phyloP scores from a whole-genome alignment of 2,113 vertebrate genomes.

The Copsychus sechellarum region DNA sequence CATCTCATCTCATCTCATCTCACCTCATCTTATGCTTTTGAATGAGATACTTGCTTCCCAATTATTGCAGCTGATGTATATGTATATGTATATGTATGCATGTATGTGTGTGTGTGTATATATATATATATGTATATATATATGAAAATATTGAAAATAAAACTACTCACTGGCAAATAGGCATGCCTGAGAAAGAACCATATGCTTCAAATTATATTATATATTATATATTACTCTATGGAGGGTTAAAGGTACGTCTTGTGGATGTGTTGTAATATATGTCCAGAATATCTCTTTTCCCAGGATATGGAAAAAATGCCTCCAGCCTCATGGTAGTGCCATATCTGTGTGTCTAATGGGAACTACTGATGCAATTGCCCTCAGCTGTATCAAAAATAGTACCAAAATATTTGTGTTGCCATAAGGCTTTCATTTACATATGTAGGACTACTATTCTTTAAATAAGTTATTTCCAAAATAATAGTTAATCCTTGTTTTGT shows the following conservation, averaged over 20 bases:
- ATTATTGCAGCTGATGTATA: neutral
- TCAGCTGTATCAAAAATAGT: neutral
- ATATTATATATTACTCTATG: neutral
- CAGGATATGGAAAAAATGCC: neutral
- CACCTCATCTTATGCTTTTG: neutral
- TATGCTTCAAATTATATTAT: neutral
- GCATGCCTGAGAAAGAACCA: neutral
- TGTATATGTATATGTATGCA: neutral
- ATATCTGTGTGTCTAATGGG: neutral
- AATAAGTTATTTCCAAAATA: neutral
- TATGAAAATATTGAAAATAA: neutral
- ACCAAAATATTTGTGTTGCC: neutral
- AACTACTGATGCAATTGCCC: neutral
- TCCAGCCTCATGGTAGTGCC: neutral
- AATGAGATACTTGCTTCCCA: neutral
- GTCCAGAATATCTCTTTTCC: neutral
- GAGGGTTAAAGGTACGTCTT: neutral
- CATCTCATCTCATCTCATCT: neutral
- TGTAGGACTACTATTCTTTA: neutral
- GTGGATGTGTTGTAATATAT: neutral
- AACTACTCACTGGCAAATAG: neutral
- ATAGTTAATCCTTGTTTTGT: neutral
- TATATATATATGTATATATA: neutral
- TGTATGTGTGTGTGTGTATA: no score
- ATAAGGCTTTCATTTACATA: neutral